Percentiles rank a stretch among this genome's conserved stretches.
phyloP scores from a whole-genome alignment of 2,888 invertebrate genomes.

The Standfussiana lucernea region DNA sequence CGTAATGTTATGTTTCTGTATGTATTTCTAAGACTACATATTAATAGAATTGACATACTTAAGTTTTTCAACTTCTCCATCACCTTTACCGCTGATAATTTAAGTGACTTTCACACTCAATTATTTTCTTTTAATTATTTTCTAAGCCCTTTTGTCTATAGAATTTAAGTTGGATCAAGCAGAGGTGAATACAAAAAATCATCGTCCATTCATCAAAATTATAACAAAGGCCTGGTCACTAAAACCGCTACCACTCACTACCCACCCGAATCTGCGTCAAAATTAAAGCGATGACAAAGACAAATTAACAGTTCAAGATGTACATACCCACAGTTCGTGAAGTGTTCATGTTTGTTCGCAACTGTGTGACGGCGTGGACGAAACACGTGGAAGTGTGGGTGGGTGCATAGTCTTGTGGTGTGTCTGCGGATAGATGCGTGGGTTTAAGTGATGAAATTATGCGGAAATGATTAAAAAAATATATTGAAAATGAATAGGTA shows the following conservation, averaged over 20 bases:
- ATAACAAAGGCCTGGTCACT: not conserved
- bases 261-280: conserved; percentile 51
- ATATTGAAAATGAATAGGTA: not conserved
- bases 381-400: conserved; percentile 3
- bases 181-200: too few relatives aligned
- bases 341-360: conserved; percentile 34
- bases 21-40: too few relatives aligned
- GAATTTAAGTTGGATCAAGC: too few relatives aligned
- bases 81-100: too few relatives aligned
- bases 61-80: too few relatives aligned
- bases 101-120: too few relatives aligned
- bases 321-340: conserved; percentile 54
- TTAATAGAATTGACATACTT: too few relatives aligned
- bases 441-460: not conserved
- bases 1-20: too few relatives aligned
- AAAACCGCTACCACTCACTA: conserved; percentile 33
- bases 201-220: not conserved
- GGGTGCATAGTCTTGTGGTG: conserved; percentile 3
- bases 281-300: conserved; percentile 70
- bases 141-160: too few relatives aligned
- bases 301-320: conserved; percentile 68
- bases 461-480: not conserved
- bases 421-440: not conserved
- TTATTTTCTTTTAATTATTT: too few relatives aligned
- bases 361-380: conserved; percentile 17